phyloP scores from a whole-genome alignment of 2,113 vertebrate species.

The Xiphophorus hellerii region DNA sequence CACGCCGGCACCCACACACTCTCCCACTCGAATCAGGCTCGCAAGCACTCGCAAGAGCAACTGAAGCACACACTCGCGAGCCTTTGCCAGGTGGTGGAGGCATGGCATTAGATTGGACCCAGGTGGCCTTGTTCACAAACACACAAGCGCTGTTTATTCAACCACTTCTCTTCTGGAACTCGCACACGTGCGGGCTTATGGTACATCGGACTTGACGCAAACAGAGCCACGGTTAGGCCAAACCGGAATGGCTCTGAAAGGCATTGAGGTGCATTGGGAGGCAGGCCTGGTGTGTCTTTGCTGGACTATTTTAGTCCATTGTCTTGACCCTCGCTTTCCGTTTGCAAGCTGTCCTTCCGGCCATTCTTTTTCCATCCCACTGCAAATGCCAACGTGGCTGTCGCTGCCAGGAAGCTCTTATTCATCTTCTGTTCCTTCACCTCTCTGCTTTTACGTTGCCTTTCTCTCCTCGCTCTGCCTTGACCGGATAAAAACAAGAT shows the following conservation, averaged over 20 bases:
- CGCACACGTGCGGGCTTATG: background rate
- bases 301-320: constrained; percentile 17
- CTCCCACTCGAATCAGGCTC: constrained; percentile 43
- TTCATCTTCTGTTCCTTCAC: constrained; percentile 6
- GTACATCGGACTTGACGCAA: background rate
- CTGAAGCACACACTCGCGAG: constrained; percentile 18
- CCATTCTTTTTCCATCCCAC: constrained; percentile 3
- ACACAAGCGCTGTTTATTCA: constrained; percentile 27
- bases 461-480: constrained; percentile 13
- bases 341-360: constrained; percentile 1
- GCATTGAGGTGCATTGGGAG: constrained; percentile 22
- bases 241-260: constrained; percentile 34
- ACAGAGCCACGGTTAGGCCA: constrained; percentile 1
- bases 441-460: background rate
- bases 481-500: constrained; percentile 20
- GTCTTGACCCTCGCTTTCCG: constrained; percentile 6
- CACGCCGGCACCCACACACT: constrained; percentile 38
- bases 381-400: constrained; percentile 18
- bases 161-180: constrained; percentile 7
- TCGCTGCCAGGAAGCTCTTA: constrained; percentile 25
- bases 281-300: constrained; percentile 28
- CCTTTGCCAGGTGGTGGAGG: constrained; percentile 53
- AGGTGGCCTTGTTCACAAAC: constrained; percentile 40
- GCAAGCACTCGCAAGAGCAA: constrained; percentile 24
- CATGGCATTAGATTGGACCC: constrained; percentile 42